Base-by-base conservation (phyloP, 2,888 invertebrate species). In the Chymomyza procnemis region DNA sequence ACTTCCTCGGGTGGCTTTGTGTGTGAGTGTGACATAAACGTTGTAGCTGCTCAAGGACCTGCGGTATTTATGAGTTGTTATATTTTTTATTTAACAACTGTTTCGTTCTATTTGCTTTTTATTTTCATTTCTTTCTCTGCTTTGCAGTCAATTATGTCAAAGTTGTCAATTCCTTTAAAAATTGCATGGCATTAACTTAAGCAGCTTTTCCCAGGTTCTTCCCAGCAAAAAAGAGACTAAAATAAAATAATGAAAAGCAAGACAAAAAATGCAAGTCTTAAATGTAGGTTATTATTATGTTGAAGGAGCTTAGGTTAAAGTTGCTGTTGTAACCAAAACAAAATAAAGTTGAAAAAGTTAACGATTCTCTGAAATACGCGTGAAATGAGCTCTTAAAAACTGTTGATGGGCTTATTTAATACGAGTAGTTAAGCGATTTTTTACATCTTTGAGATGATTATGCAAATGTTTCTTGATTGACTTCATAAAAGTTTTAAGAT, bases 91-190 rank as follows among this genome's bases (percentile, higher is more conserved):
- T 69, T 78, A 60, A 69, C 66, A 72, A 47, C 61, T 60, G 50
- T 74, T 68, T 4, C 48, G n/a, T 22, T 34, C 18, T 61, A 19
- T 52, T 26, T 34, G 50, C 48, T 60, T 48, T 55, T 63, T 58
- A 47, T 26, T 12, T 26, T 14, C 54, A 58, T 64, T 56, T 56
- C 19, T 26, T n/a, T 0, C 21, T 74, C 63, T 50, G 46, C 65
- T 68, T 71, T 47, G 18, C 79, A 81, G 82, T 83, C 87, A 87
- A 82, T 83, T 87, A 87, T 85, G 87, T 85, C 83, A 87, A 83
- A 86, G 87, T 76, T 87, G 83, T 83, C 87, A 85, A 85, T 83
- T 79, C 78, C 75, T 62, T 64, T 46, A 67, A 74, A 77, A 80
- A 83, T 69, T 78, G 69, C 73, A 68, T 71, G 69, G 69, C 72